phyloP scores from a whole-genome alignment of 2,113 vertebrate species.

The Mastomys natalensis region DNA sequence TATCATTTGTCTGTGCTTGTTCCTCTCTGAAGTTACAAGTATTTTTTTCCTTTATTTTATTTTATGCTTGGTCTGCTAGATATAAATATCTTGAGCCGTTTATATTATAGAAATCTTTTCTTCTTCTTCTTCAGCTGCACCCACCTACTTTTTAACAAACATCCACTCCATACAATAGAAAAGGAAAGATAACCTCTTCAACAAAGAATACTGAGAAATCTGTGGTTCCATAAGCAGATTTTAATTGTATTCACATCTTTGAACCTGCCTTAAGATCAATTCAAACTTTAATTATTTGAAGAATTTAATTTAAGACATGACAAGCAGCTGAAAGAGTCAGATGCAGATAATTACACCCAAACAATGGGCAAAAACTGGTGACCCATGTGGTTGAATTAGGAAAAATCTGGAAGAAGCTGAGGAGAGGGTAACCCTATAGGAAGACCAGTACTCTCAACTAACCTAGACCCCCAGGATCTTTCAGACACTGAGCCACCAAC shows the following conservation, averaged over 20 bases:
- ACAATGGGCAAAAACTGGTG: too few relatives aligned
- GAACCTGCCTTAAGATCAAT: not conserved
- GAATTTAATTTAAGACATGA: not conserved
- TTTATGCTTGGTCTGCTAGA: slow-evolving; percentile 59
- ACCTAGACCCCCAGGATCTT: too few relatives aligned
- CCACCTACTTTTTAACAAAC: not conserved
- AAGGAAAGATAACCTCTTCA: not conserved
- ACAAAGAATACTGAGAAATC: not conserved
- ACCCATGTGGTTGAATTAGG: too few relatives aligned
- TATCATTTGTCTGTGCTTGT: not conserved
- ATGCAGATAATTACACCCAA: too few relatives aligned
- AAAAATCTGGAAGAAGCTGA: too few relatives aligned
- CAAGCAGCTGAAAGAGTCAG: too few relatives aligned
- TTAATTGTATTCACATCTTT: not conserved
- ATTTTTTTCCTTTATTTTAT: not conserved
- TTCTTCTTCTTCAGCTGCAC: not conserved
- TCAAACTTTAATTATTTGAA: not conserved
- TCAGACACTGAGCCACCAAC: too few relatives aligned
- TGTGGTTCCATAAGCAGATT: not conserved
- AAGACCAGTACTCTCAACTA: too few relatives aligned
- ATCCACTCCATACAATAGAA: not conserved
- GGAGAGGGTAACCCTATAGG: too few relatives aligned
- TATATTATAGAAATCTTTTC: not conserved
- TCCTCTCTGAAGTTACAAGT: not conserved
- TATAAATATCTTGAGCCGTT: not conserved